These are phyloP conservation scores for Leucoraja erinaceus DNA, from an alignment of 2,113 vertebrate genomes.

Conservation along the genomic window DNA sequence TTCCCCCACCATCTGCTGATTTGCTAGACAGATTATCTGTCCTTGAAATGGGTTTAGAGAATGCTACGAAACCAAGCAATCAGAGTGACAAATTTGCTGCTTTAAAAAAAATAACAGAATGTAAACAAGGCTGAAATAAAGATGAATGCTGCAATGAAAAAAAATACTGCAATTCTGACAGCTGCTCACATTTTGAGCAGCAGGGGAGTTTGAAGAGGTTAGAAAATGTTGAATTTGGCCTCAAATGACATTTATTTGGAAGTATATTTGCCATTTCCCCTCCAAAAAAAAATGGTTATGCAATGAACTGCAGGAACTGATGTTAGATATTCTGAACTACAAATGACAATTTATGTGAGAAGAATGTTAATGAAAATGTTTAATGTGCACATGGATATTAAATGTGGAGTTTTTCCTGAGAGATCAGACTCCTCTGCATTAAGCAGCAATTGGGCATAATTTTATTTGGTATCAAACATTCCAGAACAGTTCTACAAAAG, in stretches of 20 bases:
- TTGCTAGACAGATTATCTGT: background rate
- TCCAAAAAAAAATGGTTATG: background rate
- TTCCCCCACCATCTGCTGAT: background rate
- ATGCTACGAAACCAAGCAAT: background rate
- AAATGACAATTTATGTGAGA: background rate
- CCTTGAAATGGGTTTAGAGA: background rate
- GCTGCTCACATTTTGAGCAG: background rate
- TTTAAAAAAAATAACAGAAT: background rate
- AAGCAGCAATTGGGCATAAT: background rate
- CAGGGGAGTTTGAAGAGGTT: background rate
- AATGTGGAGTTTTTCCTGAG: background rate
- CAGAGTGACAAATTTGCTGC: background rate
- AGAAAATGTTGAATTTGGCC: background rate
- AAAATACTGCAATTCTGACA: background rate
- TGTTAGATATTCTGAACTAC: background rate
- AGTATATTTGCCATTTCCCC: background rate
- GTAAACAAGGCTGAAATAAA: background rate
- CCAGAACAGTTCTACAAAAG: background rate
- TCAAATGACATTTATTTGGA: background rate
- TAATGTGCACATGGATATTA: background rate
- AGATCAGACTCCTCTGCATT: background rate
- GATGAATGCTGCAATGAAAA: background rate
- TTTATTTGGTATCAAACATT: background rate
- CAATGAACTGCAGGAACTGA: background rate
- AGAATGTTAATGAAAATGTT: background rate